Evolutionary conservation across 30 jellyfish, hydroid and myxozoan species (phyloP), one percentile per base, ranked within the genome.

Genomic region (Aurelia sp.): DNA sequence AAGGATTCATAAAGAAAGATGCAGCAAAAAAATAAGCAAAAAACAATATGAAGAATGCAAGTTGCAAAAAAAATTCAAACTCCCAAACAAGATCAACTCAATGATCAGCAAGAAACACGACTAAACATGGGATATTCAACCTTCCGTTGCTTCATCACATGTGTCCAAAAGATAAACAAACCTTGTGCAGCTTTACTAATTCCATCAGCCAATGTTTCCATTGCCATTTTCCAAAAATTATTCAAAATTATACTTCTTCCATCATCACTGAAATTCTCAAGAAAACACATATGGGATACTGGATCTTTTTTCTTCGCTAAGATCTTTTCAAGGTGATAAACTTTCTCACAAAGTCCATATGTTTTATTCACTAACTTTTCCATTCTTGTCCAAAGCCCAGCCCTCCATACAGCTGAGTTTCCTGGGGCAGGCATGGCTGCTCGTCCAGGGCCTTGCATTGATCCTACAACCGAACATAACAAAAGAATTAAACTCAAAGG

Each of bases 231-330:
- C 98, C 98, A 92, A 62, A 92, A 88, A 63, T 88, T 77, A 50
- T 88, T 82, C 66, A 92, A 74, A 24, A 92, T 61, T 6, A 67
- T 63, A 77, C 98, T 78, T 19, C 85, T 38, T n/a, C 96, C 93
- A 67, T 80, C 90, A 95, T 92, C 88, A 35, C 95, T 67, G 81
- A 88, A 87, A 58, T 41, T 73, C 57, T 87, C 96, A 22, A 92
- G 67, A 65, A 87, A 92, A 63, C 85, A 87, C 10, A 79, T 33
- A 67, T 92, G 98, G 2, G 97, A 89, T n/a, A 71, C 86, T 19
- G 98, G 98, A 57, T 92, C 98, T 18, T 94, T 95, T 72, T 92
- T 92, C 69, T 92, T 92, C 21, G 90, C 84, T 71, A 92, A 80
- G 18, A 92, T 88, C 63, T 88, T 92, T 68, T 92, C 98, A 65